Evolutionary conservation across 2,888 invertebrate genomes (phyloP).

Genomic region (Halictus ligatus): DNA sequence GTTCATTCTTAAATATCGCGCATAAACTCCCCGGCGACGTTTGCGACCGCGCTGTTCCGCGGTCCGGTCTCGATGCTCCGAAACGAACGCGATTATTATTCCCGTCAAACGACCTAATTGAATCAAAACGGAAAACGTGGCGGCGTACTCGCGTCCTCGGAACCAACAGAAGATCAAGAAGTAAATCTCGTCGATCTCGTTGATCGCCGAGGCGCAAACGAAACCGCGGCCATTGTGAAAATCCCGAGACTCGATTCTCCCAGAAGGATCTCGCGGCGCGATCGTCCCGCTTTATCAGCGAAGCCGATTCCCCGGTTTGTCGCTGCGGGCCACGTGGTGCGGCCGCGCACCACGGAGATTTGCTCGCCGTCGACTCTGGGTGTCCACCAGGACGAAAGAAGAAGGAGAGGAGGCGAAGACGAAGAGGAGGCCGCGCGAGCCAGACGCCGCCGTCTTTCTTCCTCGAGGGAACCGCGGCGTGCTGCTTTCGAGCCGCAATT

Average conservation of each 20-base stretch:
- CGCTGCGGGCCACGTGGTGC: conserved; percentile 52
- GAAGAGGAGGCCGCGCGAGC: conserved; percentile 4
- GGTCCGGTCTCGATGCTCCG: neutral
- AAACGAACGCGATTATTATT: neutral
- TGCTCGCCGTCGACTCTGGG: conserved; percentile 28
- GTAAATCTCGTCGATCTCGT: neutral
- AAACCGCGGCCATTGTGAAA: conserved; percentile 33
- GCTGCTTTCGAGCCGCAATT: conserved; percentile 63
- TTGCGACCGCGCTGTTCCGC: neutral
- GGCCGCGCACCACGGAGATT: conserved; percentile 36
- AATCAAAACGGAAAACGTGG: neutral
- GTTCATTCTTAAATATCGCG: conserved; percentile 51
- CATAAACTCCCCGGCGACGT: conserved; percentile 23
- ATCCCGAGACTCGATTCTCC: conserved; percentile 48
- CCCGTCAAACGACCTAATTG: neutral
- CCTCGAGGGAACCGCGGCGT: conserved; percentile 5
- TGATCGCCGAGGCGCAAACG: conserved; percentile 16
- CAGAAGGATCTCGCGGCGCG: conserved; percentile 50
- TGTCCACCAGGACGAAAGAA: conserved; percentile 10
- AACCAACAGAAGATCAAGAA: neutral
- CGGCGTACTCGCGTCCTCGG: neutral
- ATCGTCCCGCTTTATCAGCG: conserved; percentile 59
- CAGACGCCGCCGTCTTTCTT: conserved; percentile 13
- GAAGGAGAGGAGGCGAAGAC: conserved; percentile 17
- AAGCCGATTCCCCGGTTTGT: conserved; percentile 64